Percentiles rank a stretch among this genome's conserved stretches.
These are phyloP conservation scores for Leucozona laternaria DNA, from an alignment of 2,888 invertebrate species.

Conservation along the genomic window DNA sequence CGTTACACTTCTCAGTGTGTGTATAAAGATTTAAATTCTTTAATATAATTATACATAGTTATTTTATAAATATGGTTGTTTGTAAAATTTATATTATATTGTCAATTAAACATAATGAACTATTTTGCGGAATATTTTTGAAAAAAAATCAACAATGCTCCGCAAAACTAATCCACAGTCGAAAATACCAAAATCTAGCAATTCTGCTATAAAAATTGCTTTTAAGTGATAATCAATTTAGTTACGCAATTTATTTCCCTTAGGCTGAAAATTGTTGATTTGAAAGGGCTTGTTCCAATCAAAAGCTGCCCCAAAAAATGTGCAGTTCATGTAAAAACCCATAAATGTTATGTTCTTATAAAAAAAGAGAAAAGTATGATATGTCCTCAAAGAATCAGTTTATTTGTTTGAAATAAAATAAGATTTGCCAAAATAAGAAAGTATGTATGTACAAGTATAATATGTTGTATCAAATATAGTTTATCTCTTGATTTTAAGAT, in stretches of 20 bases:
- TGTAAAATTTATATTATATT: slow-evolving; percentile 75
- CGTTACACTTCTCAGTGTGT: slow-evolving; percentile 58
- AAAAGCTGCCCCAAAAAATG: slow-evolving; percentile 66
- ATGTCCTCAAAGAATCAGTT: slow-evolving; percentile 74
- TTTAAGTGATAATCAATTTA: slow-evolving; percentile 66
- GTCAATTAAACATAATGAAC: slow-evolving; percentile 75
- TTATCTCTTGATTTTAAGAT: slow-evolving; percentile 75
- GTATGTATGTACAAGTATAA: slow-evolving; percentile 74
- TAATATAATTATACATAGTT: slow-evolving; percentile 69
- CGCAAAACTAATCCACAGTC: slow-evolving; percentile 72
- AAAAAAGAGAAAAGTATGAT: slow-evolving; percentile 71
- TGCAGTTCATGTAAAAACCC: slow-evolving; percentile 66
- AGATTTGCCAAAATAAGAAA: slow-evolving; percentile 59
- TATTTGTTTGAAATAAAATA: slow-evolving; percentile 66
- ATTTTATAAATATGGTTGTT: slow-evolving; percentile 73
- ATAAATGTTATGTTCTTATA: slow-evolving; percentile 52
- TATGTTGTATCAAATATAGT: slow-evolving; percentile 75
- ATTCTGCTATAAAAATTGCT: slow-evolving; percentile 62
- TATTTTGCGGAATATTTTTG: slow-evolving; percentile 67
- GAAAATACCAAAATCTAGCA: slow-evolving; percentile 73
- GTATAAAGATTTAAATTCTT: slow-evolving; percentile 75
- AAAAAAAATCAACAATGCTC: slow-evolving; percentile 46
- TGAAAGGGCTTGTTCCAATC: slow-evolving; percentile 48
- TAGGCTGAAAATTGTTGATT: slow-evolving; percentile 60
- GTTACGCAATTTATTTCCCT: slow-evolving; percentile 61